Evolutionary conservation across 2,797 vertebrate genomes (phyloP), one percentile per base, ranked within the genome.

Genomic region (Xenopus petersii): DNA sequence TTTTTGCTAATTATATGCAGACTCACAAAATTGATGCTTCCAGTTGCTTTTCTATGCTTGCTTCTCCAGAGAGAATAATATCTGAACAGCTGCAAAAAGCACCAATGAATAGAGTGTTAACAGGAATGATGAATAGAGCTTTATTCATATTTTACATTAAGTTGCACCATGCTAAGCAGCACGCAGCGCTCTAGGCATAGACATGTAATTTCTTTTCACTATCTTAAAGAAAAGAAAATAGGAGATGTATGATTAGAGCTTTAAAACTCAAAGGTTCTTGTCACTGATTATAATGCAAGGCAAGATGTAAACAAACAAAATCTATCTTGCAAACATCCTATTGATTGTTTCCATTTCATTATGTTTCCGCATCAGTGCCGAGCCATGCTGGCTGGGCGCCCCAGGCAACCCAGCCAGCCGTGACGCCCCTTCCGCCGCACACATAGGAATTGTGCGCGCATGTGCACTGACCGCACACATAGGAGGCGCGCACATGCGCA

Each of bases 1-100:
- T 73, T 70, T 69, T 64, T 64, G 51, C 51, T 78, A 78, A 78
- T 78, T 78, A 69, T 78, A 78, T 78, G 71, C 66, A 78, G 42
- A 60, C 36, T 64, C 16, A 70, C 71, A 69, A 78, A 78, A 78
- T 59, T 73, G 60, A 16, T 73, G 75, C 75, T 73, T 78, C 73
- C 70, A 73, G 65, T 68, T 78, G 36, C 33, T 64, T 78, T 73
- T 73, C 60, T 69, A 60, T 69, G 60, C 59, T 48, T 69, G 36
- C 15, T 47, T 48, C 51, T 67, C 60, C 59, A 47, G 65, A 51
- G 54, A 64, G 51, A 69, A 78, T 63, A 77, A 63, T 62, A n/a
- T 65, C 17, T 64, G 55, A 73, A 64, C 75, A 78, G 75, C 75
- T 78, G 75, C 75, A 73, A 60, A 73, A 67, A 64, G 13, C 59